Evolutionary conservation across 2,888 invertebrate species (phyloP).

Genomic region (Agrochola circellaris): DNA sequence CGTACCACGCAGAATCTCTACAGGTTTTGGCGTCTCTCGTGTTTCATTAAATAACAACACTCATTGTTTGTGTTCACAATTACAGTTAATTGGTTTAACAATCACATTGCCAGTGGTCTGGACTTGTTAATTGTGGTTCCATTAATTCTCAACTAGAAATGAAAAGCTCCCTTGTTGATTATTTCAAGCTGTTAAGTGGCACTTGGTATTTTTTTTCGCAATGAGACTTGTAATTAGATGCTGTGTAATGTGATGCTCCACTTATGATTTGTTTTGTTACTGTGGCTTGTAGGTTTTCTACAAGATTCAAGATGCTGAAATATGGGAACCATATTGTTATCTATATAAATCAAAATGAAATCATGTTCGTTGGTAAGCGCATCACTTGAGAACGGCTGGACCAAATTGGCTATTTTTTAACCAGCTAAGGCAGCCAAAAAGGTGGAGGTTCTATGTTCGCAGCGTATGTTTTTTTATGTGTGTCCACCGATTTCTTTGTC

Average conservation of each 20-base stretch:
- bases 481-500: too few relatives aligned
- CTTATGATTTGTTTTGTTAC: not conserved
- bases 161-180: constrained; percentile 49
- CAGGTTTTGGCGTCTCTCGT: not conserved
- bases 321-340: not conserved
- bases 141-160: constrained; percentile 42
- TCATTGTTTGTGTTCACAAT: constrained; percentile 35
- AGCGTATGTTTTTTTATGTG: too few relatives aligned
- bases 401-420: too few relatives aligned
- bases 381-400: too few relatives aligned
- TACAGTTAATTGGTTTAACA: constrained; percentile 52
- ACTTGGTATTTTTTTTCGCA: not conserved
- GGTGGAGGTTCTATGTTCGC: too few relatives aligned
- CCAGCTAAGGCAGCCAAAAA: too few relatives aligned
- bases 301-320: not conserved
- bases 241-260: not conserved
- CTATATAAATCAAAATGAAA: too few relatives aligned
- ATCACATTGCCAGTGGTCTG: constrained; percentile 28
- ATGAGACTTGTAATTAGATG: constrained; percentile 10
- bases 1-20: too few relatives aligned
- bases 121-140: constrained; percentile 53
- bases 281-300: not conserved
- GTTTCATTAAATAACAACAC: constrained; percentile 29
- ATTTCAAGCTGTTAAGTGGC: constrained; percentile 23
- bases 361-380: too few relatives aligned